Conservation (phyloP, 2,797 vertebrate species). For the Ctenopoma kingsleyae region DNA sequence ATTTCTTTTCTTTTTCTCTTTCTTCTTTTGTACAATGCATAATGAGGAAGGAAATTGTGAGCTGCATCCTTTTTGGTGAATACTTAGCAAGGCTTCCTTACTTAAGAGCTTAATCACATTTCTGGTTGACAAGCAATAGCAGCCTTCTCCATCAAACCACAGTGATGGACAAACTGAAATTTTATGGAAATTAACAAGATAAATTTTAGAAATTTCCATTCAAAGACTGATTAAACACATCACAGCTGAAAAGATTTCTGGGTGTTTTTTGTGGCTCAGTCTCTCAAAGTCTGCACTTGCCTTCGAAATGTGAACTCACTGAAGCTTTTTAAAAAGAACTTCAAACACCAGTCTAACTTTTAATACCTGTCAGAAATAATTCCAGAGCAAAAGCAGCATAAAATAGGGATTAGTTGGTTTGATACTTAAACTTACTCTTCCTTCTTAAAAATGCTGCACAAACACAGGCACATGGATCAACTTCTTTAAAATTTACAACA, state of each 20-base stretch:
- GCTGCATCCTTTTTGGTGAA: slow-evolving; percentile 27
- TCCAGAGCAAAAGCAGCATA: slow-evolving; percentile 37
- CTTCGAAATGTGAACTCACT: slow-evolving; percentile 32
- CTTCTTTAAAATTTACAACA: slow-evolving; percentile 1
- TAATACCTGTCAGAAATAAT: slow-evolving; percentile 55
- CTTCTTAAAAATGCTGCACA: slow-evolving; percentile 34
- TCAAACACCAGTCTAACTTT: slow-evolving; percentile 54
- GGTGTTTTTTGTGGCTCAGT: slow-evolving; percentile 34
- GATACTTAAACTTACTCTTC: slow-evolving; percentile 25
- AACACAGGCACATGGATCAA: slow-evolving; percentile 20
- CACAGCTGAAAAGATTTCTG: slow-evolving; percentile 40
- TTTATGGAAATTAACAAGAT: slow-evolving; percentile 57
- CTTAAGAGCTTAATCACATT: slow-evolving; percentile 50
- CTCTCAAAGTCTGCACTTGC: slow-evolving; percentile 38
- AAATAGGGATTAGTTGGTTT: slow-evolving; percentile 48
- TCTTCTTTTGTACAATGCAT: slow-evolving; percentile 1
- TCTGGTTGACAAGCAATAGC: slow-evolving; percentile 52
- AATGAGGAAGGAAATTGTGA: slow-evolving; percentile 9
- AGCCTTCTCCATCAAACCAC: slow-evolving; percentile 36
- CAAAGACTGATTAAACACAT: slow-evolving; percentile 56
- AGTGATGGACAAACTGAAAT: slow-evolving; percentile 40
- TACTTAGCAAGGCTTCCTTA: slow-evolving; percentile 22
- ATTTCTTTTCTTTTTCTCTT: slow-evolving; percentile 26
- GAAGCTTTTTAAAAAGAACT: slow-evolving; percentile 45
- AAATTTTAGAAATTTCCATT: slow-evolving; percentile 41